These are phyloP conservation scores for Drosophila albomicans DNA, from an alignment of 1,140 invertebrate species.

Conservation along the genomic window DNA sequence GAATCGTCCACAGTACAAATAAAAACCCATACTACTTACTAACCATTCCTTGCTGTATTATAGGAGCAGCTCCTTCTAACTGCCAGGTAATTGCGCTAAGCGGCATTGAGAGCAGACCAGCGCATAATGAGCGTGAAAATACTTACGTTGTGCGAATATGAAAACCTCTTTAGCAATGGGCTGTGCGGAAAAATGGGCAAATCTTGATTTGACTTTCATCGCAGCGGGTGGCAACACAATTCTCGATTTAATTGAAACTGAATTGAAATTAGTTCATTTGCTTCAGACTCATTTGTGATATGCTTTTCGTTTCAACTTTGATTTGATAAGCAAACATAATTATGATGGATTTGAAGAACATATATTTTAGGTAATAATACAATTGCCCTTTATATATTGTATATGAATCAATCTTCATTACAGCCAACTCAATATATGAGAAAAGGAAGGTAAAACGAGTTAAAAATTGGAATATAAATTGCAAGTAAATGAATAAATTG, in stretches of 20 bases:
- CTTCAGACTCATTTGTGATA: neutral
- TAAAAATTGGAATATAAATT: too few species aligned
- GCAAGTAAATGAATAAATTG: too few species aligned
- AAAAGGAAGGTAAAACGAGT: too few species aligned
- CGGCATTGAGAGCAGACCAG: conserved; percentile 56
- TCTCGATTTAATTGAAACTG: conserved; percentile 16
- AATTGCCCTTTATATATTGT: too few species aligned
- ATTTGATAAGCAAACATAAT: neutral
- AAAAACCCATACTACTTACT: conserved; percentile 43
- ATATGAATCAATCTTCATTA: too few species aligned
- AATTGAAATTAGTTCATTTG: conserved; percentile 16
- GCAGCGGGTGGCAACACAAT: conserved; percentile 3
- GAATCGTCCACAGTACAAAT: conserved; percentile 52
- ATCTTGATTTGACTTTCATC: conserved; percentile 56
- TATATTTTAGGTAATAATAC: too few species aligned
- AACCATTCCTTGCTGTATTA: too few species aligned
- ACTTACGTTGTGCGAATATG: conserved; percentile 69
- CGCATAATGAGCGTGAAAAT: conserved; percentile 82
- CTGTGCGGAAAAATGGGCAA: conserved; percentile 36
- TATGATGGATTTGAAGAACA: neutral
- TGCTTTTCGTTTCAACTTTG: neutral
- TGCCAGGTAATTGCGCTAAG: conserved; percentile 74
- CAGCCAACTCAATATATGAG: too few species aligned
- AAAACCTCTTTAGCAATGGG: conserved; percentile 48
- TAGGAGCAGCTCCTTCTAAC: conserved; percentile 23